phyloP scores from a whole-genome alignment of 1,140 invertebrate genomes.

The Onthophagus taurus region DNA sequence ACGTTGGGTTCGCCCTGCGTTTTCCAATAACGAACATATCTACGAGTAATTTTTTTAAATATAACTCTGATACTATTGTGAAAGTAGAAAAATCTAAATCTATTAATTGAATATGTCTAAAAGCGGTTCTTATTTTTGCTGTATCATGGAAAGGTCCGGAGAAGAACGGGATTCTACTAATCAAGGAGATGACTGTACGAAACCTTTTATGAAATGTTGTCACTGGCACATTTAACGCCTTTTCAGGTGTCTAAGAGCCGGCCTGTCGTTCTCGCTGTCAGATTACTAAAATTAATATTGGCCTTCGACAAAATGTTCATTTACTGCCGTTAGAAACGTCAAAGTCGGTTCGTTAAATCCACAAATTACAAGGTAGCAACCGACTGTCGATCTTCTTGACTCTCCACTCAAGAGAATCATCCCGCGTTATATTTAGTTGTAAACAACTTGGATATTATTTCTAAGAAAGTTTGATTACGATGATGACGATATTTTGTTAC shows the following conservation, averaged over 20 bases:
- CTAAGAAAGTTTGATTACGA: too few species aligned
- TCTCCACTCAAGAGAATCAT: too few species aligned
- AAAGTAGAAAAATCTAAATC: not conserved
- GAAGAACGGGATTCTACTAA: slow-evolving; percentile 20
- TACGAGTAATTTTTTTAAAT: too few species aligned
- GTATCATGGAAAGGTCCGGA: slow-evolving; percentile 21
- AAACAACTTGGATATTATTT: too few species aligned
- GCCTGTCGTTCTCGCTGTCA: slow-evolving; percentile 24
- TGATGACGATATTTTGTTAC: too few species aligned
- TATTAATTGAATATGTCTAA: slow-evolving; percentile 13
- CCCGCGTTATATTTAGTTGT: too few species aligned
- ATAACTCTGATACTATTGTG: too few species aligned
- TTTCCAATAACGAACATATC: not conserved
- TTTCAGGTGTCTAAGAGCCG: slow-evolving; percentile 14
- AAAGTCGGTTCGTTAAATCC: too few species aligned
- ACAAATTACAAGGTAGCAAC: too few species aligned
- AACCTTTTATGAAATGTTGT: slow-evolving; percentile 20
- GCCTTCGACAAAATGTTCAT: slow-evolving; percentile 14
- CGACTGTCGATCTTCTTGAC: too few species aligned
- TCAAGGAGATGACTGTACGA: slow-evolving; percentile 21
- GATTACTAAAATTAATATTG: slow-evolving; percentile 26
- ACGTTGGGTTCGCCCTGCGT: too few species aligned
- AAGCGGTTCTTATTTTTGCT: slow-evolving; percentile 15
- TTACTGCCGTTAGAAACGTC: slow-evolving; percentile 15
- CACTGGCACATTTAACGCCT: slow-evolving; percentile 19